Evolutionary conservation across 64 coral and sea anemone genomes (phyloP).

Genomic region (Dendrophyllia cribrosa): DNA sequence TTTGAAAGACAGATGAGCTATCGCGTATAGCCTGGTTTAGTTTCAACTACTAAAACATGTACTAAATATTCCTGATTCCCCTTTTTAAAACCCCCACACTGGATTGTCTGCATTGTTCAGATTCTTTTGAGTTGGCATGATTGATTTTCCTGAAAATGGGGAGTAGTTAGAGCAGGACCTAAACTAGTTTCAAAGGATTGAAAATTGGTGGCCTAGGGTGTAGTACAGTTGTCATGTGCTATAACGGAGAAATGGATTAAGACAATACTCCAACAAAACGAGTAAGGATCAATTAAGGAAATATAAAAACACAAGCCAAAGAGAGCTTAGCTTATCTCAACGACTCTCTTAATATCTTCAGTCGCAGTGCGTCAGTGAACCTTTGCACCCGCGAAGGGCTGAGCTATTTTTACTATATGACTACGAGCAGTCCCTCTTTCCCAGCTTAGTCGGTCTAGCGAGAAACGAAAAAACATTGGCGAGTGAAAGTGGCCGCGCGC

Average conservation of each 20-base stretch:
- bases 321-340: not conserved
- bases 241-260: slow-evolving; percentile 12
- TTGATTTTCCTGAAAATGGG: not conserved
- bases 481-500: too few relatives aligned
- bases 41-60: not conserved
- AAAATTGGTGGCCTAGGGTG: too few relatives aligned
- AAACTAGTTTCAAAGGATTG: too few relatives aligned
- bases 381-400: too few relatives aligned
- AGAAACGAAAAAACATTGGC: too few relatives aligned
- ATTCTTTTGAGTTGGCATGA: slow-evolving; percentile 3
- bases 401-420: too few relatives aligned
- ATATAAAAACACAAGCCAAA: not conserved
- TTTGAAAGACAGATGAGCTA: not conserved
- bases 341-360: not conserved
- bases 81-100: not conserved
- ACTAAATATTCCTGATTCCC: not conserved
- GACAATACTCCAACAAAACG: not conserved
- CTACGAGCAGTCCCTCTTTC: too few relatives aligned
- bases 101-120: slow-evolving; percentile 20
- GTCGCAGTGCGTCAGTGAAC: not conserved
- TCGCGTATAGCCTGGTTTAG: not conserved
- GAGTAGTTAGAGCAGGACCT: too few relatives aligned
- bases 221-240: not conserved
- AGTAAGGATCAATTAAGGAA: not conserved
- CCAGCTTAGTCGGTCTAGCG: too few relatives aligned